Percentiles rank a stretch among this genome's conserved stretches.
These are phyloP conservation scores for Merluccius polli DNA, from an alignment of 2,797 vertebrate species.

Conservation along the genomic window DNA sequence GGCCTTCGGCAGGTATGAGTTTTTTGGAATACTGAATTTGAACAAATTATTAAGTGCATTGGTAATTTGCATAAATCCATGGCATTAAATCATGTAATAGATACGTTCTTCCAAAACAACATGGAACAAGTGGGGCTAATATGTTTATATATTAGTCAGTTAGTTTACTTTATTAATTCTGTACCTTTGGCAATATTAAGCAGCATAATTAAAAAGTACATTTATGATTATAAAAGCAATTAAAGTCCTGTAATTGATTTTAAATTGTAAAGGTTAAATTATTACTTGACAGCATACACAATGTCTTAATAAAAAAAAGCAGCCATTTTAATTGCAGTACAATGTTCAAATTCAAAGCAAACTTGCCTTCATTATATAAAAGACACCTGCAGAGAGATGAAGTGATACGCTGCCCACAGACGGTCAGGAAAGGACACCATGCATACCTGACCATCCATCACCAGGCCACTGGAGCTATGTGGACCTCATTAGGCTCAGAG, in stretches of 20 bases:
- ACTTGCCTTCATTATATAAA: neutral
- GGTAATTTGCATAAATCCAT: neutral
- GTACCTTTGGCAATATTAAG: neutral
- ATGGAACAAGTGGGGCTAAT: neutral
- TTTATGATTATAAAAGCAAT: neutral
- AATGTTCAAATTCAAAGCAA: neutral
- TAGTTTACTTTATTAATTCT: neutral
- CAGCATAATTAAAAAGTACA: neutral
- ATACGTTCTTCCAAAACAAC: neutral
- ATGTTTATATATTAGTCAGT: neutral
- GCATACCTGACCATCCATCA: neutral
- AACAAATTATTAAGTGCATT: neutral
- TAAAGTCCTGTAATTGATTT: neutral
- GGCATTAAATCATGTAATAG: neutral
- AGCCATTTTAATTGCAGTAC: neutral
- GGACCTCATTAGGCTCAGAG: neutral
- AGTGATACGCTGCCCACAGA: neutral
- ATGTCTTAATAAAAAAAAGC: neutral
- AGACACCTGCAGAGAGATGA: neutral
- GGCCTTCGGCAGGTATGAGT: no score
- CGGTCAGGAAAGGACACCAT: neutral
- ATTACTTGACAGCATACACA: neutral
- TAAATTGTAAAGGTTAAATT: neutral
- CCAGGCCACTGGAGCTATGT: no score
- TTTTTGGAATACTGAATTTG: neutral